These are phyloP conservation scores for Bactericera cockerelli DNA, from an alignment of 1,140 invertebrate species.

Conservation along the genomic window DNA sequence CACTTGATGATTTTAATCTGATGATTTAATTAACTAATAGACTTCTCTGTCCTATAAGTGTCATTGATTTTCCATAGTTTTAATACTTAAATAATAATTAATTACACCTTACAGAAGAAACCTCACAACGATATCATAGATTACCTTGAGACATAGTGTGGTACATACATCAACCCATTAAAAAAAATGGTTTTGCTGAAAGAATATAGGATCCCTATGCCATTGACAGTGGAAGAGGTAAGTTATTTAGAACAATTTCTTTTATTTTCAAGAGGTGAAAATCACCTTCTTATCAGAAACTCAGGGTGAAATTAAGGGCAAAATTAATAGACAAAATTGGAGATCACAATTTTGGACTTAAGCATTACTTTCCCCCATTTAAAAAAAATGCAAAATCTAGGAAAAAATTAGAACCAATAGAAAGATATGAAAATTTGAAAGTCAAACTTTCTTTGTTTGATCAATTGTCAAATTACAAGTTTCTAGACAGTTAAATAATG, in stretches of 20 bases:
- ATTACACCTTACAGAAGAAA: too few relatives aligned
- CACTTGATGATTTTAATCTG: too few relatives aligned
- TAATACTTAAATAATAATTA: too few relatives aligned
- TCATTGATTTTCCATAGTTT: too few relatives aligned
- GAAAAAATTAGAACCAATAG: neutral
- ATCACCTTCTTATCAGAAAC: neutral
- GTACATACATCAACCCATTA: too few relatives aligned
- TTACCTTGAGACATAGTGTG: neutral
- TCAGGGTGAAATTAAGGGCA: too few relatives aligned
- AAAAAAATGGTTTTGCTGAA: constrained; percentile 56
- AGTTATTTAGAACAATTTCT: constrained; percentile 16
- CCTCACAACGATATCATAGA: too few relatives aligned
- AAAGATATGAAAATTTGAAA: too few relatives aligned
- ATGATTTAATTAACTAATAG: too few relatives aligned
- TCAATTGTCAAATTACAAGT: neutral
- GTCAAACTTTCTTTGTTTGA: neutral
- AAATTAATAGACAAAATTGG: too few relatives aligned
- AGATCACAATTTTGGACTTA: neutral
- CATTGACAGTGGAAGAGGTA: constrained; percentile 79
- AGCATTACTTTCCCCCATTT: neutral
- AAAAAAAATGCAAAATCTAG: neutral
- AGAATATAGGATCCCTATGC: constrained; percentile 86
- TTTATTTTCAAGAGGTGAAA: neutral
- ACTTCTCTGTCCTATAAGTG: too few relatives aligned
- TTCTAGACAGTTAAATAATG: neutral